Base-by-base conservation (phyloP, 2,888 invertebrate genomes). In the Glaucopsyche alexis region DNA sequence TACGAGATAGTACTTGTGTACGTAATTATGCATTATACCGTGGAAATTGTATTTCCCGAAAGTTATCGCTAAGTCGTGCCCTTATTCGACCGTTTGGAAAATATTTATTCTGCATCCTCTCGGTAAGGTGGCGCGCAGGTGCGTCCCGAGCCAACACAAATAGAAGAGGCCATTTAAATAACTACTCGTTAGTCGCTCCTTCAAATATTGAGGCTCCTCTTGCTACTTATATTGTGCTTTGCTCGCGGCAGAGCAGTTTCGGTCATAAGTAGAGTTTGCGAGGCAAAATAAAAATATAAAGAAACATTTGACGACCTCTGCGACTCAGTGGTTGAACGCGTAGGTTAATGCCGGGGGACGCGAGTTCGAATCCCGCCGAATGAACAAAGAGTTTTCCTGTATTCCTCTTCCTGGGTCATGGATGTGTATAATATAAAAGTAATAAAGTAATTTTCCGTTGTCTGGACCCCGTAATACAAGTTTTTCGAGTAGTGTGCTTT, bases 51-150 rank as follows among this genome's bases (percentile, higher is more conserved):
- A 79, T 81, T 82, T 83, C 86, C 85, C 80, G 83, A 88, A 90
- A 89, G 85, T 89, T 90, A 90, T 88, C 85, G 88, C 82, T 81
- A 84, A 83, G 81, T 84, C 88, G 88, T 87, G 86, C 87, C 88
- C 87, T 87, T 85, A 88, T 88, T 88, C 89, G 82, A 86, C 86
- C 87, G 87, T 90, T 90, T 85, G 84, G 88, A 86, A 88, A 90
- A 91, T 91, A 90, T 91, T 91, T 91, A 89, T 90, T 91, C 87
- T 90, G 86, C 89, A 87, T 87, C 90, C 90, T 88, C 88, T 87
- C 87, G 88, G 86, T 89, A 89, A 90, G 89, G 83, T 83, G 84
- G 80, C 83, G 84, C 87, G 80, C 91, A 91, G 91, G 91, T 91
- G 91, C 85, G 86, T 85, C 85, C 85, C 85, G 84, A 84, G 85